Percentiles rank a stretch among this genome's conserved stretches.
Conservation (phyloP, 2,113 vertebrate species). For the Thryonomys swinderianus region DNA sequence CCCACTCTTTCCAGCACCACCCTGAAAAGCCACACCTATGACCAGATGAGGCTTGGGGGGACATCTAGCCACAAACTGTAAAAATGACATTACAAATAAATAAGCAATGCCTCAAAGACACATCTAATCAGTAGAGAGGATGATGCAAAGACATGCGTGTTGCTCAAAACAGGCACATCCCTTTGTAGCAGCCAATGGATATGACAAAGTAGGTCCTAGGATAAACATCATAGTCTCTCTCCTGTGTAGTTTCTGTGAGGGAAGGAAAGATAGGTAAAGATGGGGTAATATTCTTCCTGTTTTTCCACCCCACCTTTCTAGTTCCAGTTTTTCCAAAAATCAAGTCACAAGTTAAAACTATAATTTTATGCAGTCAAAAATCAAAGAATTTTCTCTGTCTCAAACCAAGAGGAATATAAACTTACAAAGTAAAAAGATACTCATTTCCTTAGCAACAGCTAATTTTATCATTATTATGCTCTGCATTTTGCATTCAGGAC, state of each 20-base stretch:
- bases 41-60: background rate
- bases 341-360: background rate
- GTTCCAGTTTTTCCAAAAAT: background rate
- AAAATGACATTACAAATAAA: background rate
- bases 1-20: too few species aligned
- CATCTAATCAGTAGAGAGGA: background rate
- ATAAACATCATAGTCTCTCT: background rate
- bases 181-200: background rate
- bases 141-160: background rate
- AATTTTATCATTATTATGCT: slow-evolving; percentile 21
- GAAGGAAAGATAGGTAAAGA: background rate
- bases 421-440: background rate
- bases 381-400: background rate
- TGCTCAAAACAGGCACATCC: background rate
- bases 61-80: background rate
- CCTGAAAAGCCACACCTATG: background rate
- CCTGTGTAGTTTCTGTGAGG: background rate
- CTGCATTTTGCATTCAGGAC: background rate
- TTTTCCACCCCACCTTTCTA: background rate
- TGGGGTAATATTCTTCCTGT: background rate
- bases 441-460: background rate
- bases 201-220: background rate
- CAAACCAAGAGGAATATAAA: background rate
- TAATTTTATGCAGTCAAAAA: background rate
- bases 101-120: background rate